Conservation (phyloP, 92 coral and sea anemone species). For the Epizoanthus illoricatus region DNA sequence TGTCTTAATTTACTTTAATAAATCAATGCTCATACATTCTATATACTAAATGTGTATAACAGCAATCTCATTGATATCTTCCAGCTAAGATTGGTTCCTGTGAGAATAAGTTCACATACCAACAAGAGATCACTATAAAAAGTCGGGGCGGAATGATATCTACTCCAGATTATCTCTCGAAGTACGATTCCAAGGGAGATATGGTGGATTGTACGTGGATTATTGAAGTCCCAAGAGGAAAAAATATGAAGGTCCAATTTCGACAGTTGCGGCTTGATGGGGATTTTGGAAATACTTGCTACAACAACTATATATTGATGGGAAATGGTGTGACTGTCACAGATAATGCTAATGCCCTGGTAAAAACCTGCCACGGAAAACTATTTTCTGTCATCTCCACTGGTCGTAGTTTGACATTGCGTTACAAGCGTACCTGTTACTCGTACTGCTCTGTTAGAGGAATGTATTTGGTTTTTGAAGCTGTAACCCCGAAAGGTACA, state of each 20-base stretch:
- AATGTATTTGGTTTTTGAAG: conserved; percentile 4
- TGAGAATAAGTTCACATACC: neutral
- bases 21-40: neutral
- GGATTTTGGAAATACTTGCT: neutral
- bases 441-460: neutral
- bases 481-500: conserved; percentile 6
- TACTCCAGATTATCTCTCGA: conserved; percentile 23
- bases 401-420: conserved; percentile 14
- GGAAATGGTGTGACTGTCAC: conserved; percentile 19
- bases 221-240: conserved; percentile 16
- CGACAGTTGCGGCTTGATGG: neutral
- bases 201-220: conserved; percentile 9
- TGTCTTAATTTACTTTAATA: neutral
- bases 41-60: neutral
- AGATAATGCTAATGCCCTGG: conserved; percentile 12
- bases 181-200: neutral
- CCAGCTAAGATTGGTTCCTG: conserved; percentile 13
- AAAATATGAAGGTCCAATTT: neutral
- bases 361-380: neutral
- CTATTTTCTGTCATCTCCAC: neutral
- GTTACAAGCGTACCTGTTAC: neutral
- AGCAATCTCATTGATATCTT: neutral
- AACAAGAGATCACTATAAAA: neutral
- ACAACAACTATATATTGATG: neutral
- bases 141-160: conserved; percentile 24